Conservation (phyloP, 2,888 invertebrate genomes). For the Thereva nobilitata region DNA sequence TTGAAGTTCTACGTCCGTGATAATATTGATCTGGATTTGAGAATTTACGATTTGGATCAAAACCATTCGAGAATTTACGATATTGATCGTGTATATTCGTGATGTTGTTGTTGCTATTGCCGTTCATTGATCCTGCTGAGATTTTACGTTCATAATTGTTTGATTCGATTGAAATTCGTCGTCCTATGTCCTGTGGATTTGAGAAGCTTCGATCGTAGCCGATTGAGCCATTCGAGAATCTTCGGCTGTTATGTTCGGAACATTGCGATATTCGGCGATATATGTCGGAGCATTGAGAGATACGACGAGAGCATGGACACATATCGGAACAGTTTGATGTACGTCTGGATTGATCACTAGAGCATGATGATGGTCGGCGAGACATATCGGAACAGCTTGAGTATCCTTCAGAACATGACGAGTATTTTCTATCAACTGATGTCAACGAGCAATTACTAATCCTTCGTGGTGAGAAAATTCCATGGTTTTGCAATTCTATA, state of each 20-base stretch:
- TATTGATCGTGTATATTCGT: conserved; percentile 46
- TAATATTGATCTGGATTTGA: conserved; percentile 55
- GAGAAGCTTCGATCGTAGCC: conserved; percentile 37
- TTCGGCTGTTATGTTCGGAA: conserved; percentile 59
- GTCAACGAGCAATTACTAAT: conserved; percentile 71
- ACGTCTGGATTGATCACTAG: conserved; percentile 48
- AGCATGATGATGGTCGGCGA: conserved; percentile 56
- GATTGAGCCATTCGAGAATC: conserved; percentile 58
- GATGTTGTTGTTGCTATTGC: conserved; percentile 29
- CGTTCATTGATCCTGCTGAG: conserved; percentile 47
- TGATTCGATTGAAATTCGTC: conserved; percentile 55
- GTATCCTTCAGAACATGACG: conserved; percentile 56
- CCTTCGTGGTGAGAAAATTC: conserved; percentile 60
- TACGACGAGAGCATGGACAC: conserved; percentile 55
- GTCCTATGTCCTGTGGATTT: conserved; percentile 46
- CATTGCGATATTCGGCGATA: conserved; percentile 56
- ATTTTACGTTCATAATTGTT: conserved; percentile 50
- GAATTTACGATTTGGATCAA: conserved; percentile 54
- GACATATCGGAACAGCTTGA: conserved; percentile 52
- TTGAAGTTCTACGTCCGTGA: conserved; percentile 56
- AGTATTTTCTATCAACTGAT: conserved; percentile 49
- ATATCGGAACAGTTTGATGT: conserved; percentile 55
- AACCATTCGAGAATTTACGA: conserved; percentile 54
- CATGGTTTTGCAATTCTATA: conserved; percentile 43
- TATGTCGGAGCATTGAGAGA: conserved; percentile 53